Base-by-base conservation (phyloP, 2,888 invertebrate genomes). In the Endomychus coccineus region DNA sequence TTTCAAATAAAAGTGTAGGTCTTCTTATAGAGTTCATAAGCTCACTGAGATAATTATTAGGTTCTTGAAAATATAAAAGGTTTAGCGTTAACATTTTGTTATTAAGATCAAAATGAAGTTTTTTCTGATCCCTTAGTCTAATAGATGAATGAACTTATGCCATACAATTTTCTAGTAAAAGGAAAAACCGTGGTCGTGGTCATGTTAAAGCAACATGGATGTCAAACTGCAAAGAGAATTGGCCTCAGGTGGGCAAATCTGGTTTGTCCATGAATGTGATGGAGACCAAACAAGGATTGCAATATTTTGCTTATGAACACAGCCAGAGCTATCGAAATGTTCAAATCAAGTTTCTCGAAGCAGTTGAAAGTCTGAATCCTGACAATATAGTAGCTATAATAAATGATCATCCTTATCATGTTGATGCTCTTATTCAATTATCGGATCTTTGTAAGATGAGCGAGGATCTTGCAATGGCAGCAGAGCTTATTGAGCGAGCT, bases 371-470 rank as follows among this genome's bases (percentile, higher is more conserved):
- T 48, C 71, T 81, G 31, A 78, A 86, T 62, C 83, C 85, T 0
- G 81, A 86, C 51, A 81, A 81, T 58, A 78, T 89, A 47, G 76
- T 83, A 46, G 82, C 73, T 43, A 74, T 89, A 40, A 71, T 86
- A 31, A 78, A 82, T 50, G 68, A 75, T 16, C 76, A 85, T 59
- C 83, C 85, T 1, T 86, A 83, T 56, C 88, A 90, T 54, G 77
- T 89, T 21, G 40, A 88, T 61, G 75, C 83, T 1, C 66, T 87
- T 32, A 73, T 89, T 36, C 88, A 89, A 61, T 64, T 88, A 24
- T 83, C 86, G 36, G 88, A 89, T 59, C 71, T 88, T 32, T 85
- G 82, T 58, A 77, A 77, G 53, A 71, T 85, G 56, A 81, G 78
- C 40, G 88, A 89, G 57, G 86, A 89, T 62, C 71, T 78, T 42